Conservation (phyloP, 2,113 vertebrate genomes). For the Trogon surrucura region DNA sequence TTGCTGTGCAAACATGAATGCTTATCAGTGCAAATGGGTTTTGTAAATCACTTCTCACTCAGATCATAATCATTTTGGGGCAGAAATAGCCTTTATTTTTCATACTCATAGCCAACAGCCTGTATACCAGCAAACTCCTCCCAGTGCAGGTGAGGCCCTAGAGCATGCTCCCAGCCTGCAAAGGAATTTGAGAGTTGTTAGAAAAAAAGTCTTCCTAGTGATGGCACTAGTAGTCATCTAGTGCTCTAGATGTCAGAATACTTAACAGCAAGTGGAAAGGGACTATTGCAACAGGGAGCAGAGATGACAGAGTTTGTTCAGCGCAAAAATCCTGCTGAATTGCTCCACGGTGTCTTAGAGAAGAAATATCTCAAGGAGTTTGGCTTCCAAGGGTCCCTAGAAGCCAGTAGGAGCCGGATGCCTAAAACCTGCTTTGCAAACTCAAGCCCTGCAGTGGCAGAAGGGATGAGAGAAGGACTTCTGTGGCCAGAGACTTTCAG, state of each 20-base stretch:
- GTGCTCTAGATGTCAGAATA: background rate
- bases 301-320: background rate
- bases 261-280: background rate
- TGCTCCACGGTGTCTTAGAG: background rate
- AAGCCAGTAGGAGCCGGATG: background rate
- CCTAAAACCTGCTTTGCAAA: background rate
- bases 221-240: background rate
- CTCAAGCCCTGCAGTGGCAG: background rate
- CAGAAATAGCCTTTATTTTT: background rate
- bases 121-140: background rate
- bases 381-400: background rate
- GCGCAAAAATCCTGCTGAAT: background rate
- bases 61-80: accelerated
- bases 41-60: background rate
- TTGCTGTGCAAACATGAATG: background rate
- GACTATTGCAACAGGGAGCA: background rate
- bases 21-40: background rate
- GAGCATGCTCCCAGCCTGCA: background rate
- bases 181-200: background rate
- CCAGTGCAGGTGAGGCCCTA: background rate
- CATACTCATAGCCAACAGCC: background rate
- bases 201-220: background rate
- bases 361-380: background rate
- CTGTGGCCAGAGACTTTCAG: background rate
- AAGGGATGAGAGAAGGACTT: background rate